Conservation (phyloP, 53 echinoderm and acorn worm genomes). For the Arbacia lixula region DNA sequence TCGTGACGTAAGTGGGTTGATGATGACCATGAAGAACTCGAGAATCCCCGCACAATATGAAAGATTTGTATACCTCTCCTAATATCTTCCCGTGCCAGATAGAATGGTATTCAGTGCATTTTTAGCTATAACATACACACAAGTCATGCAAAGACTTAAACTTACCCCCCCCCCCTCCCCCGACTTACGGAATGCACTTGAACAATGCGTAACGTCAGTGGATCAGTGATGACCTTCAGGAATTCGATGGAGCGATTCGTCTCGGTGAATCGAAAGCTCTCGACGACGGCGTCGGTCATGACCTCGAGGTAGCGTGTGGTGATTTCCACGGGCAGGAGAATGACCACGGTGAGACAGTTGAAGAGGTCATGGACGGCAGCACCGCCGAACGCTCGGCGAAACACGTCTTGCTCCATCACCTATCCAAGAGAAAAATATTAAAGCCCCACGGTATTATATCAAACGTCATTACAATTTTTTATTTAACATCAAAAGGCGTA, state of each 20-base stretch:
- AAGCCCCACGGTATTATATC: no score
- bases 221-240: conserved; percentile 84
- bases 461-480: no score
- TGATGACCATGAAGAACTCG: no score
- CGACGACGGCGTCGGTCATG: conserved; percentile 56
- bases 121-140: no score
- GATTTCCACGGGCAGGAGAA: conserved; percentile 55
- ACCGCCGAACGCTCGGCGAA: conserved; percentile 58
- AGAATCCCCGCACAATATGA: no score
- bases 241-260: conserved; percentile 71
- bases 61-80: no score
- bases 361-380: conserved; percentile 68
- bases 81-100: no score
- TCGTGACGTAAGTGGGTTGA: no score
- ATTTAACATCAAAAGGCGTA: no score
- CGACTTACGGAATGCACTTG: conserved; percentile 68
- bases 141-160: no score
- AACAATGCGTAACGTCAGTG: conserved; percentile 76
- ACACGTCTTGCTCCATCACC: conserved; percentile 47
- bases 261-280: conserved; percentile 61
- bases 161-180: no score
- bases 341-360: conserved; percentile 60
- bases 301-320: conserved; percentile 64
- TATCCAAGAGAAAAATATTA: background rate
- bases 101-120: no score